Evolutionary conservation across 2,113 vertebrate genomes (phyloP), one percentile per base, ranked within the genome.

Genomic region (Acrocephalus arundinaceus): DNA sequence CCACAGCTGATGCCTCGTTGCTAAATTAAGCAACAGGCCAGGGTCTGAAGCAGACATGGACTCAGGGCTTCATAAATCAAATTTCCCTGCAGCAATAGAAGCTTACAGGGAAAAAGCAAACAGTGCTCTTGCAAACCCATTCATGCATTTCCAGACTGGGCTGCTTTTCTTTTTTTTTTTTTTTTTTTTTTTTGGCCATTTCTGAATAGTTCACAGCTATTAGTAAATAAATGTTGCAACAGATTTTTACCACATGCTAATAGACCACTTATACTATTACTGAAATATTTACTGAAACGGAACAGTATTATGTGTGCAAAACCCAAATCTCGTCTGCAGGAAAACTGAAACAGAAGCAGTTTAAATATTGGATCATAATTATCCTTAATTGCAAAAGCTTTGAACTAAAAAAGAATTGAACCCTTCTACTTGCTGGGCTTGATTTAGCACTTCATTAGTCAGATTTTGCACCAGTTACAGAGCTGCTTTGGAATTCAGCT

Each of bases 11-110:
- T 87, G 82, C 66, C 75, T 72, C 73, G 82, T 65, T 97, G 96
- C 95, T 97, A 97, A 96, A 96, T 96, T 96, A 96, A 97, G 95
- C 93, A 94, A 88, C 92, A 90, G 83, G 91, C 78, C 94, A 79
- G 76, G 30, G 77, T 94, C 79, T 91, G 91, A 95, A 90, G 94
- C 95, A 95, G 94, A 85, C 85, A 24, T 74, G 87, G 90, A 85
- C 66, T 91, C 86, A 43, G 72, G 86, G 89, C 82, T 93, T 95
- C 97, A 97, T 95, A 97, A 97, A 97, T 96, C 95, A 96, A 93
- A 95, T 97, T 91, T 95, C 89, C 82, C 79, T 91, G 87, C 94
- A 95, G 94, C 74, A 65, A 82, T 31, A 93, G 68, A 74, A 70
- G 90, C 66, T 80, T 93, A 93, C 76, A 90, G 80, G 27, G 68